Evolutionary conservation across 2,797 vertebrate species (phyloP).

Genomic region (Euthynnus affinis): DNA sequence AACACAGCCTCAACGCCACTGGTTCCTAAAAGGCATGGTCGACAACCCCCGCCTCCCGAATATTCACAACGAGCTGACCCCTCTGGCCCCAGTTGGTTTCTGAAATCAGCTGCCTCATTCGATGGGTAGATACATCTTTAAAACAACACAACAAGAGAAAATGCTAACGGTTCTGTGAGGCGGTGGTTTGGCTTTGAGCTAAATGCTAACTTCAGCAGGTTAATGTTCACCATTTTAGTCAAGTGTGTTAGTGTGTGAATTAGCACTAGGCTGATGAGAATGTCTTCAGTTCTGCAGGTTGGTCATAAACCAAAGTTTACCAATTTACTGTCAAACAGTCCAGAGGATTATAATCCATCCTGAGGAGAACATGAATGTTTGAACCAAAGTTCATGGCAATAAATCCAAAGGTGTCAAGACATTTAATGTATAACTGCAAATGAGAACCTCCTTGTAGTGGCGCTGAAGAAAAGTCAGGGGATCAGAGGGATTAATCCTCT

Average conservation of each 20-base stretch:
- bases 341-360: too few relatives aligned
- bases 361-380: too few relatives aligned
- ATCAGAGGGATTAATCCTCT: too few relatives aligned
- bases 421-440: not conserved
- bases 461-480: not conserved
- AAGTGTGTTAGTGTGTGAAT: not conserved
- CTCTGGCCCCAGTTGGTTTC: slow-evolving; percentile 41
- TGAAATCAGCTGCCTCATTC: slow-evolving; percentile 73
- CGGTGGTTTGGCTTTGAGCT: not conserved
- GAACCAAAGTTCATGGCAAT: too few relatives aligned
- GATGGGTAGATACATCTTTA: not conserved
- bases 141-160: not conserved
- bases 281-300: too few relatives aligned
- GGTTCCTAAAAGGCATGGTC: slow-evolving; percentile 41
- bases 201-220: not conserved
- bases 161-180: not conserved
- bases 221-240: not conserved
- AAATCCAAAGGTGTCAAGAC: not conserved
- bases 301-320: not conserved
- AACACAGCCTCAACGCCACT: slow-evolving; percentile 34
- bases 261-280: too few relatives aligned
- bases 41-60: slow-evolving; percentile 38
- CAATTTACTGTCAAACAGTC: too few relatives aligned
- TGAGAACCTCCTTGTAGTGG: not conserved
- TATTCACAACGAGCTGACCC: slow-evolving; percentile 51